A percentile compares a stretch with the other conserved stretches of the same genome.
Conservation (phyloP, 2,113 vertebrate genomes). For the Plecotus auritus region DNA sequence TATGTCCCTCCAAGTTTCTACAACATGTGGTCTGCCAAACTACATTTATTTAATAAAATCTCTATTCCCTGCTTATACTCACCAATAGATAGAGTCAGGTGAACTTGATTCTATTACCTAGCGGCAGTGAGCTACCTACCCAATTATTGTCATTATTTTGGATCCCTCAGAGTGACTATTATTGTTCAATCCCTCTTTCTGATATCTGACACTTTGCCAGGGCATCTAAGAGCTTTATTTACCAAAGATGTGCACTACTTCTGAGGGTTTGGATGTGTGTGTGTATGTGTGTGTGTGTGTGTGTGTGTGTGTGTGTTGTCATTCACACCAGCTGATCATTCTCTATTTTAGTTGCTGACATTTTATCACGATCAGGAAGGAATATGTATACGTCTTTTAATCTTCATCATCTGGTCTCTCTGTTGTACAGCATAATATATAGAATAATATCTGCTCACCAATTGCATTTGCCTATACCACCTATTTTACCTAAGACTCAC, state of each 20-base stretch:
- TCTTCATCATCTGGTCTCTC: background rate
- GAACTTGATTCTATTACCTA: background rate
- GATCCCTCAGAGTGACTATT: background rate
- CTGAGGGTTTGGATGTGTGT: background rate
- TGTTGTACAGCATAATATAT: background rate
- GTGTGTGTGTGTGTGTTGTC: background rate
- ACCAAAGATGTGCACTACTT: background rate
- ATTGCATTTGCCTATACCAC: background rate
- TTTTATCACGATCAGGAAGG: background rate
- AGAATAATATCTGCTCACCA: background rate
- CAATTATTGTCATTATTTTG: background rate
- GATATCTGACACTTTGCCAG: background rate
- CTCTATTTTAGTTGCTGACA: background rate
- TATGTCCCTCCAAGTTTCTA: background rate
- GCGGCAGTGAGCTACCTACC: background rate
- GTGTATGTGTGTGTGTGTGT: background rate
- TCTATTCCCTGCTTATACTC: background rate
- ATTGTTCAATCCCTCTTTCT: background rate
- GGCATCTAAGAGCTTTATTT: background rate
- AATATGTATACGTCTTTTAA: background rate
- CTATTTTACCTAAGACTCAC: background rate
- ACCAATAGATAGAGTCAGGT: background rate
- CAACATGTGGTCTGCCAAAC: background rate
- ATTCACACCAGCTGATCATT: background rate
- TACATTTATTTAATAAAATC: background rate